Base-by-base conservation (phyloP, 2,888 invertebrate genomes). In the Digitonthophagus gazella region DNA sequence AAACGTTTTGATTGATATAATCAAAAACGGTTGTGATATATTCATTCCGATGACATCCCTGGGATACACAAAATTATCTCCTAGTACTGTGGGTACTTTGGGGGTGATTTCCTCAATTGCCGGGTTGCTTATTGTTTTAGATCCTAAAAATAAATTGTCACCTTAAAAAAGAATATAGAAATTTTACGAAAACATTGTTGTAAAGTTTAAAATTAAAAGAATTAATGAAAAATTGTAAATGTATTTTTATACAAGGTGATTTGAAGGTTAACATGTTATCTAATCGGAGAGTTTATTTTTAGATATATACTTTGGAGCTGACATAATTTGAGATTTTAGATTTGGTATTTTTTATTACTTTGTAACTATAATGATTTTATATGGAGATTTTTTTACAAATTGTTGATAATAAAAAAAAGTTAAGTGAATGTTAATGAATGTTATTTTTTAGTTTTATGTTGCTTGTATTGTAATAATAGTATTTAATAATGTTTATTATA, bases 1-100 rank as follows among this genome's bases (percentile, higher is more conserved):
- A 76, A 90, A 91, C 80, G 85, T 96, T 6, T 85, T 92, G 69
- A 85, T 95, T 72, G 96, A 97, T 83, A 91, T 92, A 0, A 78
- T 93, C 3, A 96, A 95, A 81, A 96, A 97, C 84, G 83, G 88
- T 5, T 94, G 94, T 83, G 96, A 97, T 82, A 82, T 96, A 68
- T 92, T 95, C 76, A 92, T 97, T 78, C 96, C 96, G 0, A 83
- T 96, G 71, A 90, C 92, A 69, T 90, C 92, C 3, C 83, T 96
- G 73, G 95, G 94, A 0, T 90, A 92, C 78, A 87, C 91, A 0
- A 91, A 90, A 75, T 81, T 95, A 6, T 91, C 91, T 71, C 92
- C 95, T 0, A 91, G 92, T 70, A 86, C 89, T 16, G 86, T 95
- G 67, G 96, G 96, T 0, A 75, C 91, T 4, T 81, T 95, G 15